Conservation (phyloP, 2,113 vertebrate genomes). For the Gadus chalcogrammus region DNA sequence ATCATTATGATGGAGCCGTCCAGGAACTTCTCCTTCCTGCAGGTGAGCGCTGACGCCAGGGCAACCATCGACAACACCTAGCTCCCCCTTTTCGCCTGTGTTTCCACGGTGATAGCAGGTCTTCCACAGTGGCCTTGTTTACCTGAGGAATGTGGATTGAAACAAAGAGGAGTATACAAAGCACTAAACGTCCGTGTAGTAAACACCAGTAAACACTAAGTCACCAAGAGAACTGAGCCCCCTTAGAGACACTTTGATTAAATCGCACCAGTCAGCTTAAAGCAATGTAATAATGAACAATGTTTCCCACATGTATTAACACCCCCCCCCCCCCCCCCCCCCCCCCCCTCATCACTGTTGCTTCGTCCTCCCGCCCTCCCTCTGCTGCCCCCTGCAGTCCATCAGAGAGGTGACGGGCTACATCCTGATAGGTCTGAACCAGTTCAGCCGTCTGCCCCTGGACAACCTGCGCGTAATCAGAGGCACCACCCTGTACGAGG, state of each 20-base stretch:
- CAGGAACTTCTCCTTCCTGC: constrained; percentile 84
- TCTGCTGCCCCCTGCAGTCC: constrained; percentile 68
- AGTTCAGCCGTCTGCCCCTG: constrained; percentile 81
- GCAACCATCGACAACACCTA: too few species aligned
- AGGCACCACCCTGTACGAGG: constrained; percentile 82
- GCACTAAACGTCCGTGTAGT: background rate
- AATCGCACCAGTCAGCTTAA: background rate
- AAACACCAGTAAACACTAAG: background rate
- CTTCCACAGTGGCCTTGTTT: too few species aligned
- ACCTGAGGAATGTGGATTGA: too few species aligned
- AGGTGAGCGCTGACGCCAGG: constrained; percentile 61
- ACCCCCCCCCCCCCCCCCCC: too few species aligned
- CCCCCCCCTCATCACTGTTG: background rate
- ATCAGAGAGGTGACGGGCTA: constrained; percentile 94
- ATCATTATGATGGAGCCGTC: constrained; percentile 83
- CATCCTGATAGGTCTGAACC: constrained; percentile 85
- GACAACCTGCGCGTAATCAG: constrained; percentile 87
- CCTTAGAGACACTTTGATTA: too few species aligned
- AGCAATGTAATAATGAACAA: background rate
- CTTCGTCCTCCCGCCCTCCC: background rate
- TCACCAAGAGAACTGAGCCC: too few species aligned
- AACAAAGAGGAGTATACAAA: background rate
- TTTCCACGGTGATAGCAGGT: too few species aligned
- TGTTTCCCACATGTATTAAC: background rate
- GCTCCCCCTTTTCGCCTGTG: too few species aligned